Evolutionary conservation across 37 sponge, comb jelly and placozoan genomes (phyloP).

Genomic region (Spongilla lacustris): DNA sequence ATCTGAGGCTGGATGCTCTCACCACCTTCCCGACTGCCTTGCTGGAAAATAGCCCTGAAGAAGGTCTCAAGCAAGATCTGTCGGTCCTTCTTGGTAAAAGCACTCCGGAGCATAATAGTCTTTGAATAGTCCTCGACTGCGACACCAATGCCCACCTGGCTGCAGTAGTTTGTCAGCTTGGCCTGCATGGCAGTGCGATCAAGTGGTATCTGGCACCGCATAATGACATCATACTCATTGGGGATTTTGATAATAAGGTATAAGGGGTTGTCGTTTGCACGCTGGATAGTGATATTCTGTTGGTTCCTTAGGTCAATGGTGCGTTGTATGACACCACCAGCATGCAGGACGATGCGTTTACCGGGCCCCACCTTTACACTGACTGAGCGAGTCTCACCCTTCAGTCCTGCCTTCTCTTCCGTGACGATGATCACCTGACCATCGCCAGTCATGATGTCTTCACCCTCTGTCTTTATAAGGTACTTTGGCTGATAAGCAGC

Average conservation of each 20-base stretch:
- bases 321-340: conserved; percentile 39
- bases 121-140: conserved; percentile 54
- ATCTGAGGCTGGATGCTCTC: conserved; percentile 8
- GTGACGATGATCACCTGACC: conserved; percentile 62
- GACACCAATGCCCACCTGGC: conserved; percentile 51
- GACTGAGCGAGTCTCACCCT: conserved; percentile 41
- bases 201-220: conserved; percentile 34
- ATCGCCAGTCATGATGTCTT: conserved; percentile 46
- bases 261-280: conserved; percentile 51
- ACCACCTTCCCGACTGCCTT: conserved; percentile 31
- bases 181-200: conserved; percentile 62
- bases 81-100: conserved; percentile 79
- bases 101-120: conserved; percentile 23
- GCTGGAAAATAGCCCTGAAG: conserved; percentile 83
- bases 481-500: conserved; percentile 20
- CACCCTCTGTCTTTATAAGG: conserved; percentile 60
- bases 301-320: conserved; percentile 70
- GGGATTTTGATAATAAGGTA: conserved; percentile 60
- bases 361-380: conserved; percentile 80
- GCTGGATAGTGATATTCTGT: conserved; percentile 30
- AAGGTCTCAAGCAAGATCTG: conserved; percentile 82
- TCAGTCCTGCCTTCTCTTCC: conserved; percentile 66
- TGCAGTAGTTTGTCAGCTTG: conserved; percentile 55
- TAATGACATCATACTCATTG: conserved; percentile 74
- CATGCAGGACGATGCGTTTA: conserved; percentile 54